Percentiles rank a stretch among this genome's conserved stretches.
phyloP scores from a whole-genome alignment of 2,113 vertebrate species.

The Sorex fumeus region DNA sequence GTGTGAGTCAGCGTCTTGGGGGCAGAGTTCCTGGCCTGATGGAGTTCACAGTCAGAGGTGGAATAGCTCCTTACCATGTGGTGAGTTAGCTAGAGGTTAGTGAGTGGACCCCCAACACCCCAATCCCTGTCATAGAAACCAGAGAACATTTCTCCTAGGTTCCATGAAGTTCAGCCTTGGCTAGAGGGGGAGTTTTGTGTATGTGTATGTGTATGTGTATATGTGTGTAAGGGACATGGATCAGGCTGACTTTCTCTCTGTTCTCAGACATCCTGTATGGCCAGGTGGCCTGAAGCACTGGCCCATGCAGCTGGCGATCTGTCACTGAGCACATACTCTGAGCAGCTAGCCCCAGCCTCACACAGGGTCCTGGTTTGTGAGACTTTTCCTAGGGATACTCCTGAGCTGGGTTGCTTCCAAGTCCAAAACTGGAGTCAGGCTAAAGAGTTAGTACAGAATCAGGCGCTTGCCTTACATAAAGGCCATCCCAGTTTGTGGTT shows the following conservation, averaged over 20 bases:
- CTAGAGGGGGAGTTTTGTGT: too few relatives aligned
- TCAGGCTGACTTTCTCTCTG: too few relatives aligned
- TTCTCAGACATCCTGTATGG: neutral
- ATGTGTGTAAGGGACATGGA: neutral
- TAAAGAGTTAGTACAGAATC: neutral
- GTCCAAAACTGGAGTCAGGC: too few relatives aligned
- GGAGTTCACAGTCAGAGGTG: neutral
- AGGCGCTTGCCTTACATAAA: neutral
- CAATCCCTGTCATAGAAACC: neutral
- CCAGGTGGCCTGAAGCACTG: neutral
- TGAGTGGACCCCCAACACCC: too few relatives aligned
- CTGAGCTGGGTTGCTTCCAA: neutral
- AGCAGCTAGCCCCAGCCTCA: neutral
- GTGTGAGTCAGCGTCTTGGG: constrained; percentile 48
- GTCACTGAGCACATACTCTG: neutral
- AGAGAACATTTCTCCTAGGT: neutral
- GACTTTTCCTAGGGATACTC: neutral
- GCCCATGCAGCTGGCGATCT: neutral
- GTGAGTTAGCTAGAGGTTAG: too few relatives aligned
- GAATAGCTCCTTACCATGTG: neutral
- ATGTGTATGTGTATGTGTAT: too few relatives aligned
- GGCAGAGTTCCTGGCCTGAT: constrained; percentile 39
- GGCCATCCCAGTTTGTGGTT: neutral
- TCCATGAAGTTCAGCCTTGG: neutral
- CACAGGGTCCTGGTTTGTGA: constrained; percentile 26